Evolutionary conservation across 2,113 vertebrate species (phyloP).

Genomic region (Noturus placidus): DNA sequence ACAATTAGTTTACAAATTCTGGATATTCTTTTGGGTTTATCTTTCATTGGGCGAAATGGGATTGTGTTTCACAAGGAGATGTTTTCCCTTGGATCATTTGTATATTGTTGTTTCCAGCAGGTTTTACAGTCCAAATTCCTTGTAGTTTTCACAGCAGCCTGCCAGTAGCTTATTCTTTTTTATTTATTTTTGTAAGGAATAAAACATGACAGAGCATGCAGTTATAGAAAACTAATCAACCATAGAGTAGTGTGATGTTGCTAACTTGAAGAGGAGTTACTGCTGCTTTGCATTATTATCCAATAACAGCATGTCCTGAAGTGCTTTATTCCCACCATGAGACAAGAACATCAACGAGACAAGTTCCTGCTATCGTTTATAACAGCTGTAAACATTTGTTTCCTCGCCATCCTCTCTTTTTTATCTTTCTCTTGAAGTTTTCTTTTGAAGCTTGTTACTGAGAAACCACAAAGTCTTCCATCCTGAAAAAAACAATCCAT

Average conservation of each 20-base stretch:
- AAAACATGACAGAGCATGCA: not conserved
- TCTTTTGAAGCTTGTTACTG: too few relatives aligned
- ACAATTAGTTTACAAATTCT: not conserved
- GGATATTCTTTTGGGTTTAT: not conserved
- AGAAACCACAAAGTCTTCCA: not conserved
- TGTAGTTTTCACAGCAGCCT: not conserved
- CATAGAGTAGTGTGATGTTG: not conserved
- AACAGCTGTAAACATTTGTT: not conserved
- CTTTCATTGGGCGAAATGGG: not conserved
- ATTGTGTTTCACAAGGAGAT: not conserved
- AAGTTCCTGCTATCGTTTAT: not conserved
- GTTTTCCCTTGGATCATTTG: not conserved
- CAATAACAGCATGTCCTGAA: not conserved
- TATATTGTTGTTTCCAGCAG: not conserved
- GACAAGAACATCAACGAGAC: not conserved
- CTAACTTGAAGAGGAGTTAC: not conserved
- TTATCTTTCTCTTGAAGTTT: not conserved
- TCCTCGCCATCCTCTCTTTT: not conserved
- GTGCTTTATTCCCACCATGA: not conserved
- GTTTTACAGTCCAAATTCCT: not conserved
- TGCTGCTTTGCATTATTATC: not conserved
- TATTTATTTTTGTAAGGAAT: not conserved
- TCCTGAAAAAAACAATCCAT: not conserved
- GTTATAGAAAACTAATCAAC: not conserved
- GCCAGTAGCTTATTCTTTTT: not conserved